Conservation (phyloP, 2,113 vertebrate species). For the Paradoxurus hermaphroditus region DNA sequence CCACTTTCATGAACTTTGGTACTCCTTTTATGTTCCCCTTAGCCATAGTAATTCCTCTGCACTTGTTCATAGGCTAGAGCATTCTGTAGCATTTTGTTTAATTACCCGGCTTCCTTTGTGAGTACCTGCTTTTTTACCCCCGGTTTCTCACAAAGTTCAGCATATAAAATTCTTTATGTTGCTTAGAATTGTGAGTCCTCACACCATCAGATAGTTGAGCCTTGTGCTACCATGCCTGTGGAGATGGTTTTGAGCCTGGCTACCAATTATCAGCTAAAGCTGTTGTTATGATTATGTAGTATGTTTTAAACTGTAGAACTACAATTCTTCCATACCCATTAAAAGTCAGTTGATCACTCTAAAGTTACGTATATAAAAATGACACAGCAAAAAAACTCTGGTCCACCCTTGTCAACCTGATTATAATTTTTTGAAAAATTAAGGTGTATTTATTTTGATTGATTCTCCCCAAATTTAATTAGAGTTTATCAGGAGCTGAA, state of each 20-base stretch:
- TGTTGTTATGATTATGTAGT: not conserved
- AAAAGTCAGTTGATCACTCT: not conserved
- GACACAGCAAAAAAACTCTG: not conserved
- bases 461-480: not conserved
- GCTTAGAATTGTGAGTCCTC: not conserved
- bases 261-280: not conserved
- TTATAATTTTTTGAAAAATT: not conserved
- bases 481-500: not conserved
- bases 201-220: not conserved
- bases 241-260: not conserved
- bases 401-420: not conserved
- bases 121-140: not conserved
- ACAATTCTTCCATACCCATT: not conserved
- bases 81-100: slow-evolving; percentile 6
- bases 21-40: not conserved
- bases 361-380: not conserved
- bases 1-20: not conserved
- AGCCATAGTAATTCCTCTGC: not conserved
- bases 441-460: not conserved
- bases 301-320: not conserved
- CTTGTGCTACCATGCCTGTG: not conserved
- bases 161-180: not conserved
- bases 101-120: not conserved
- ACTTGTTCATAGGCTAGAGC: not conserved
- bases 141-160: not conserved